Base-by-base conservation (phyloP, 2,888 invertebrate species). In the Trimorus sp. region DNA sequence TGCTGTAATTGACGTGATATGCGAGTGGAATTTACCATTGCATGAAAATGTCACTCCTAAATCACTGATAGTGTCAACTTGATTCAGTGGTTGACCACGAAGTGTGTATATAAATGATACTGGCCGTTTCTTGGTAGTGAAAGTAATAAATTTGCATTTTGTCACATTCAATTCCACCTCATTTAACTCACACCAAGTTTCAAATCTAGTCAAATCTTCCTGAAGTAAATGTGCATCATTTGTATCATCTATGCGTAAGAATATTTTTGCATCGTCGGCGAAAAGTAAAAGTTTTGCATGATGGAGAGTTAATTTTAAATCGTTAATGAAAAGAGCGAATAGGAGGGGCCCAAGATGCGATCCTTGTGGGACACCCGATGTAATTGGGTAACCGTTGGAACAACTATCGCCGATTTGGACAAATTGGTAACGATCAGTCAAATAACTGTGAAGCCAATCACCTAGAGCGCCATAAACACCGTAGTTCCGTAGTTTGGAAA, bases 361-460 rank as follows among this genome's bases (percentile, higher is more conserved):
- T n/a, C 53, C 45, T 45, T 45, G 45, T 11, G 45, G 45, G 45
- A 45, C 45, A 45, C 45, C 45, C 6, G 56, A 56, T 14, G 36
- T 26, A 36, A 56, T 36, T 26, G 16, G 8, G 26, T 26, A 36
- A 9, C 26, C 8, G 2, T 56, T 9, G 4, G 56, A 56, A 26
- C 26, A 2, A 11, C 15, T 26, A 9, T 36, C 56, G 1, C 8
- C 36, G 9, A 56, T 36, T 36, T 56, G 8, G 14, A 56, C 56
- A 15, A 56, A 56, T 26, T 56, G 56, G 12, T 7, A 14, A 36
- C 56, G 56, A 56, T 36, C 56, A 26, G 56, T 56, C 56, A 56
- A 56, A 36, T 56, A 56, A 15, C 26, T 26, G 7, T 56, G 15
- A 9, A 56, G 26, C 36, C 37, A 56, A 15, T 14, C 14, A 14